Evolutionary conservation across 2,888 invertebrate genomes (phyloP).

Genomic region (Temnothorax ravouxi): DNA sequence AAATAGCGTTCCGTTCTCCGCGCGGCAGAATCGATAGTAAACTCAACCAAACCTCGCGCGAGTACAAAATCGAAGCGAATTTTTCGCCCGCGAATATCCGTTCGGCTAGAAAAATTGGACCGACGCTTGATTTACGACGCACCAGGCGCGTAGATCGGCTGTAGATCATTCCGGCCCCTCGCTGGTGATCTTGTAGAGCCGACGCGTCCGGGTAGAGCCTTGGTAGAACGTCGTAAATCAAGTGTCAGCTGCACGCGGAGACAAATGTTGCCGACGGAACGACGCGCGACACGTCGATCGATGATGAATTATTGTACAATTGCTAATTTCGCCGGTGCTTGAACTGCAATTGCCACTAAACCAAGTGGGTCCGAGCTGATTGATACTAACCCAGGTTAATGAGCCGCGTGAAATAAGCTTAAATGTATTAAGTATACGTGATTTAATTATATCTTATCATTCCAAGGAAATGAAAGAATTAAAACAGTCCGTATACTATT

Average conservation of each 20-base stretch:
- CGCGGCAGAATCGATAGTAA: background rate
- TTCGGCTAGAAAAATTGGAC: constrained; percentile 11
- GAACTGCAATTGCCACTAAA: background rate
- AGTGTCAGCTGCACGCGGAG: constrained; percentile 50
- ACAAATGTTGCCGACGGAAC: constrained; percentile 52
- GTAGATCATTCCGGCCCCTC: background rate
- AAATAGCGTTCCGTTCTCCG: background rate
- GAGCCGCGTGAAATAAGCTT: background rate
- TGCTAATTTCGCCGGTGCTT: constrained; percentile 45
- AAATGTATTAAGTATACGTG: background rate
- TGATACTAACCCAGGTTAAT: background rate
- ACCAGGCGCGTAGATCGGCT: background rate
- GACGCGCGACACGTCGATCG: constrained; percentile 59
- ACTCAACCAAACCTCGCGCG: background rate
- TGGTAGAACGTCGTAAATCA: constrained; percentile 64
- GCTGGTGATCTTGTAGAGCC: background rate
- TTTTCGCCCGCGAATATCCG: background rate
- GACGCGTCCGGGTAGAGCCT: background rate
- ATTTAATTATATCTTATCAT: background rate
- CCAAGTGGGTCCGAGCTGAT: background rate
- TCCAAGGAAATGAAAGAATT: background rate
- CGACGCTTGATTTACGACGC: constrained; percentile 58
- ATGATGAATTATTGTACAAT: constrained; percentile 62
- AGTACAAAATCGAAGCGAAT: background rate
- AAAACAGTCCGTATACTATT: background rate